Base-by-base conservation (phyloP, 2,888 invertebrate species). In the Apodemia zela region DNA sequence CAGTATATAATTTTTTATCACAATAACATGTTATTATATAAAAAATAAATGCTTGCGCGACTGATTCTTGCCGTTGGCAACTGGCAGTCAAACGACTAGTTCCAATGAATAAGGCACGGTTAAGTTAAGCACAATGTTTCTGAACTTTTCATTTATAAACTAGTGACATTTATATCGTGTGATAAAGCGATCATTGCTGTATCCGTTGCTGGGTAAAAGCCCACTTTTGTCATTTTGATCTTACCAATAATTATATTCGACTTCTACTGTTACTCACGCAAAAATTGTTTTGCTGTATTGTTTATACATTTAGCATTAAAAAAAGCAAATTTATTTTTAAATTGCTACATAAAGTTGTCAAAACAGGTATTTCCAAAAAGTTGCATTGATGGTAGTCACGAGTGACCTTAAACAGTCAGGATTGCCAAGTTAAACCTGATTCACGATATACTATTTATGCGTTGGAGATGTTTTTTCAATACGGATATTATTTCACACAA, bases 41-140 rank as follows among this genome's bases (percentile, higher is more conserved):
- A 87, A 89, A 90, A 89, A 90, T 91, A 91, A 91, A 91, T 91
- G 90, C 90, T 89, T 75, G 76, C 81, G 79, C 81, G 88, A 89
- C 88, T 87, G 87, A 79, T 87, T 84, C 67, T 69, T 69, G 59
- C 25, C 25, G 25, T 25, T 25, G 25, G 2, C 25, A 25, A 25
- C 25, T 25, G 25, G 25, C 25, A 25, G 25, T 25, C 25, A 25
- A 25, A 25, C 25, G 25, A 25, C 25, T 25, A 25, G 25, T 25
- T 25, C 25, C 25, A 25, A 25, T 25, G 25, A 25, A 25, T 25
- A 25, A 25, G 25, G 25, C 25, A 25, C 67, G 81, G 77, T 78
- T 69, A 71, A 69, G 63, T 62, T 62, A 51, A 51, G 51, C 51
- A 51, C 18, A 51, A 51, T n/a, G 25, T 51, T 51, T 0, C 18